These are phyloP conservation scores for Drosophila nasuta DNA, from an alignment of 1,140 invertebrate species.

Conservation along the genomic window DNA sequence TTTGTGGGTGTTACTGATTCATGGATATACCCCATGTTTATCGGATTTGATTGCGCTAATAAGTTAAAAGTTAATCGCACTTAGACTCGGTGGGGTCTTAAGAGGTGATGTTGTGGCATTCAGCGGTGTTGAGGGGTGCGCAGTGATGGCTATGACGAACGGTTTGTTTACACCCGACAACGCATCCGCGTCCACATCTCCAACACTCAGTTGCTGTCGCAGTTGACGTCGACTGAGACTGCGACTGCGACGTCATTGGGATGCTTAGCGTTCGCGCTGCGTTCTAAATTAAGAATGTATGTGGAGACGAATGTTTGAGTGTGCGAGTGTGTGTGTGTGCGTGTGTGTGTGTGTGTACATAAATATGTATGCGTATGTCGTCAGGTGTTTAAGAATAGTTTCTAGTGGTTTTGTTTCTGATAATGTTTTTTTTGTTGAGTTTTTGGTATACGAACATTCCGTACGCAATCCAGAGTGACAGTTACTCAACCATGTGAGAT, in stretches of 20 bases:
- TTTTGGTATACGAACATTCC: constrained; percentile 8
- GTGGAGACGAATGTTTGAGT: not conserved
- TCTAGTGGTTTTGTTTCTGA: constrained; percentile 68
- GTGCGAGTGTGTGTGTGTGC: constrained; percentile 2
- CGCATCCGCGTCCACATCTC: constrained; percentile 31
- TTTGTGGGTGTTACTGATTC: constrained; percentile 3
- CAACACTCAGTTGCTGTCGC: constrained; percentile 1
- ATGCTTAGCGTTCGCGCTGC: constrained; percentile 64
- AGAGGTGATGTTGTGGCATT: constrained; percentile 23
- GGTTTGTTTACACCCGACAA: constrained; percentile 68
- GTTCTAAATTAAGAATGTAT: constrained; percentile 70
- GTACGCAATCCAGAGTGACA: constrained; percentile 39
- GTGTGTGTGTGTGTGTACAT: constrained; percentile 10
- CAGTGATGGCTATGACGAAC: constrained; percentile 46
- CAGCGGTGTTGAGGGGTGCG: not conserved
- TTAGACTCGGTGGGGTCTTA: constrained; percentile 60
- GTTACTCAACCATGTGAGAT: constrained; percentile 38
- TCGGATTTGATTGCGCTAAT: constrained; percentile 20
- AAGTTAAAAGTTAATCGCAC: constrained; percentile 60
- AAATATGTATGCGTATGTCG: constrained; percentile 52
- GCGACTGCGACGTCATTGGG: constrained; percentile 4
- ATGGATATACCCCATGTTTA: constrained; percentile 20
- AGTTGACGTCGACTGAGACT: not conserved
- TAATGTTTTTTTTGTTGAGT: constrained; percentile 33
- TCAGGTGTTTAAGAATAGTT: constrained; percentile 82